A percentile compares a stretch with the other conserved stretches of the same genome.
Conservation (phyloP, 2,113 vertebrate genomes). For the Atlantisia rogersi region DNA sequence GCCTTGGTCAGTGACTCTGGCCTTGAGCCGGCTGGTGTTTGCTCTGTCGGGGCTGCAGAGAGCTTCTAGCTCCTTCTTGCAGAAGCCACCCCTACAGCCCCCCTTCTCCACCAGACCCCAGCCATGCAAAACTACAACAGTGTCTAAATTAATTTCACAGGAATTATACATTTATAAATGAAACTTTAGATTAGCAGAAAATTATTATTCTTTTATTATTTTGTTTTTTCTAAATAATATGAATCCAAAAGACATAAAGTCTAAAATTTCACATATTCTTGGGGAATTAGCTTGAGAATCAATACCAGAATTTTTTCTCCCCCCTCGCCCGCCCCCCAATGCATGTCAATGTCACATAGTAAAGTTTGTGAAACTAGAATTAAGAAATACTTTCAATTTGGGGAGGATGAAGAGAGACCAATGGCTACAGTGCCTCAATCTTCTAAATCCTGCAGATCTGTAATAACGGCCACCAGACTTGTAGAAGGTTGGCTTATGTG, state of each 20-base stretch:
- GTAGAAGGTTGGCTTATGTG: background rate
- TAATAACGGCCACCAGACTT: background rate
- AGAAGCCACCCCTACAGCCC: too few relatives aligned
- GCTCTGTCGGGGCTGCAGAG: too few relatives aligned
- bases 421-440: fast-evolving
- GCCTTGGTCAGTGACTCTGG: too few relatives aligned
- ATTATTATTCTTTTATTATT: background rate
- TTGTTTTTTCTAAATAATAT: background rate
- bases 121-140: too few relatives aligned
- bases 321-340: background rate
- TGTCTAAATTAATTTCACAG: background rate
- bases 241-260: background rate
- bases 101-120: too few relatives aligned
- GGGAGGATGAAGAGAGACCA: background rate
- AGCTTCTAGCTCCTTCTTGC: too few relatives aligned
- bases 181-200: background rate
- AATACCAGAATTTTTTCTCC: background rate
- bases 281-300: background rate
- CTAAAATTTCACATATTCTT: background rate
- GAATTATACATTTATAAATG: background rate
- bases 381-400: background rate
- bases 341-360: background rate
- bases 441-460: background rate
- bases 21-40: too few relatives aligned
- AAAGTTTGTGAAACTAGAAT: background rate